Percentiles rank a stretch among this genome's conserved stretches.
Conservation (phyloP, 2,888 invertebrate genomes). For the Calameuta pallipes region DNA sequence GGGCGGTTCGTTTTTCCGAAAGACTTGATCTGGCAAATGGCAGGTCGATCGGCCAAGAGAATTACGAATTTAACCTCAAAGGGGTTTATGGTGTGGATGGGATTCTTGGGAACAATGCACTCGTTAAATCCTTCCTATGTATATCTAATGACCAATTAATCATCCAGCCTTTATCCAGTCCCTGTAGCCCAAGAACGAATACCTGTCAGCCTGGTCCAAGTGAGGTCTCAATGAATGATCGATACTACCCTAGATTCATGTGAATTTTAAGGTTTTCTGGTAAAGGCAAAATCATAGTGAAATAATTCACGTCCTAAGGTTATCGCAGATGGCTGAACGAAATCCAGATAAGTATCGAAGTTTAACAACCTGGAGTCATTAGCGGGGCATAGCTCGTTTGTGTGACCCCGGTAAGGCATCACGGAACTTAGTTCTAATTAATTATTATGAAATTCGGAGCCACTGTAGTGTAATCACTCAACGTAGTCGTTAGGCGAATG, state of each 20-base stretch:
- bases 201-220: too few species aligned
- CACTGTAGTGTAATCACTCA: conserved; percentile 17
- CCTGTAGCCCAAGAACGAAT: background rate
- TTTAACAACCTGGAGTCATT: background rate
- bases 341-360: background rate
- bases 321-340: background rate
- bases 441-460: conserved; percentile 21
- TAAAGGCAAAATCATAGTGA: too few species aligned
- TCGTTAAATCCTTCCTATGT: conserved; percentile 54
- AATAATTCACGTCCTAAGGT: too few species aligned
- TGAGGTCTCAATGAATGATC: too few species aligned
- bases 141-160: conserved; percentile 32
- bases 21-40: too few species aligned
- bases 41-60: too few species aligned
- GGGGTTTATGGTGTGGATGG: conserved; percentile 56
- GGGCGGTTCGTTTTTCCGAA: too few species aligned
- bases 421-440: conserved; percentile 21
- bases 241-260: too few species aligned
- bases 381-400: background rate
- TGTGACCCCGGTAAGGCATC: too few species aligned
- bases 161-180: background rate
- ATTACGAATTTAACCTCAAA: conserved; percentile 33
- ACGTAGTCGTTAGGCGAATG: conserved; percentile 17
- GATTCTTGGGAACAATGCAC: conserved; percentile 56
- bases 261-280: too few species aligned